phyloP scores from a whole-genome alignment of 2,888 invertebrate genomes.

The Eutolmus rufibarbis region DNA sequence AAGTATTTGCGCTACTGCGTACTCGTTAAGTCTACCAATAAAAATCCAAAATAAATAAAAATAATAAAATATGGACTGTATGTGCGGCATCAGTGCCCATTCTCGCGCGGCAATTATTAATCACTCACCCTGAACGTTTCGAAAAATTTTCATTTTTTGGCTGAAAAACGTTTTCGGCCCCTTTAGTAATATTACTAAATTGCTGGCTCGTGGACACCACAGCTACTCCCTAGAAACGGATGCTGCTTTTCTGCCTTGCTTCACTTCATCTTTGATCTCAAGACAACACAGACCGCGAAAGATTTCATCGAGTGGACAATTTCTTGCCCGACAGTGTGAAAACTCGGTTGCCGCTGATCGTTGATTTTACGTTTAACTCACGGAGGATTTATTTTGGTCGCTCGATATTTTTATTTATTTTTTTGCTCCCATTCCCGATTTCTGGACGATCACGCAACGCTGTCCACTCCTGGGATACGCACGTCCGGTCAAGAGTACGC shows the following conservation, averaged over 20 bases:
- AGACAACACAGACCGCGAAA: background rate
- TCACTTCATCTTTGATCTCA: constrained; percentile 10
- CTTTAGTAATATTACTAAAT: background rate
- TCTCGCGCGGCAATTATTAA: background rate
- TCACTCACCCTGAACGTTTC: background rate
- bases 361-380: background rate
- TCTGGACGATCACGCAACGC: background rate
- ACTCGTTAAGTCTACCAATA: background rate
- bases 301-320: background rate
- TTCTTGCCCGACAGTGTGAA: background rate
- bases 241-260: background rate
- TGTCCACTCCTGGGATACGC: background rate
- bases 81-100: background rate
- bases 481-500: background rate
- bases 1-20: background rate
- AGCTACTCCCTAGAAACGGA: background rate
- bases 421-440: background rate
- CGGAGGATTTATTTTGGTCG: background rate
- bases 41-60: background rate
- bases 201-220: background rate
- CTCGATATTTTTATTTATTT: background rate
- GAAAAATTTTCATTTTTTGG: background rate
- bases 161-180: background rate
- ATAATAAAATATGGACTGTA: background rate
- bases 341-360: background rate